phyloP scores from a whole-genome alignment of 1,140 invertebrate species.

The Oryzaephilus surinamensis region DNA sequence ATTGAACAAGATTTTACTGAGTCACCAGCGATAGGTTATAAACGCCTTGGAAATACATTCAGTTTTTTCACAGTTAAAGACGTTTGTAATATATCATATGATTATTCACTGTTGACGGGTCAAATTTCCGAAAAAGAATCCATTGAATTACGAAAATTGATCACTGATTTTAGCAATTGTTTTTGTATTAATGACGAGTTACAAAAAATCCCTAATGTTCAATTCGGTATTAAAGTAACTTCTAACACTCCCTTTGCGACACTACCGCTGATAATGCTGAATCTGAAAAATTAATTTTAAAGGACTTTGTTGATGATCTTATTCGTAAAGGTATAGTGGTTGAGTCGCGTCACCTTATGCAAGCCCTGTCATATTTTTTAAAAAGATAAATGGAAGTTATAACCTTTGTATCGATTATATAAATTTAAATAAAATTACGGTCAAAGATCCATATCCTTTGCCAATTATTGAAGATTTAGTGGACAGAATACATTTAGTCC shows the following conservation, averaged over 20 bases:
- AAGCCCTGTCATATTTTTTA: constrained; percentile 16
- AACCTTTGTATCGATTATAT: constrained; percentile 27
- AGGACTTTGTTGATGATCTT: constrained; percentile 18
- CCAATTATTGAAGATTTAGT: constrained; percentile 30
- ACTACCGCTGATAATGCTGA: constrained; percentile 13
- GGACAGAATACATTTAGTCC: no score
- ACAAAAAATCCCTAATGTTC: neutral
- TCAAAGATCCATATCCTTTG: constrained; percentile 19
- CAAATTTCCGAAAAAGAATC: neutral
- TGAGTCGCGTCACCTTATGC: constrained; percentile 24
- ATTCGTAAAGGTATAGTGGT: constrained; percentile 11
- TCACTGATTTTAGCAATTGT: constrained; percentile 1
- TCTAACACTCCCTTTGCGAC: constrained; percentile 11
- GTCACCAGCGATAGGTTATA: neutral
- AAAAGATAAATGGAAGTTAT: constrained; percentile 23
- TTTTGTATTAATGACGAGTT: neutral
- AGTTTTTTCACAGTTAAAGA: neutral
- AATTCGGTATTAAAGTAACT: constrained; percentile 4
- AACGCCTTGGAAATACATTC: neutral
- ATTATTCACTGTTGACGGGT: neutral
- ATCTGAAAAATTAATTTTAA: constrained; percentile 11
- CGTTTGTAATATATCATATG: neutral
- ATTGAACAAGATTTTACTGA: constrained; percentile 16
- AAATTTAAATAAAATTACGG: constrained; percentile 21
- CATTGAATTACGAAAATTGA: constrained; percentile 5